Evolutionary conservation across 1,140 invertebrate genomes (phyloP).

Genomic region (Monochamus saltuarius): DNA sequence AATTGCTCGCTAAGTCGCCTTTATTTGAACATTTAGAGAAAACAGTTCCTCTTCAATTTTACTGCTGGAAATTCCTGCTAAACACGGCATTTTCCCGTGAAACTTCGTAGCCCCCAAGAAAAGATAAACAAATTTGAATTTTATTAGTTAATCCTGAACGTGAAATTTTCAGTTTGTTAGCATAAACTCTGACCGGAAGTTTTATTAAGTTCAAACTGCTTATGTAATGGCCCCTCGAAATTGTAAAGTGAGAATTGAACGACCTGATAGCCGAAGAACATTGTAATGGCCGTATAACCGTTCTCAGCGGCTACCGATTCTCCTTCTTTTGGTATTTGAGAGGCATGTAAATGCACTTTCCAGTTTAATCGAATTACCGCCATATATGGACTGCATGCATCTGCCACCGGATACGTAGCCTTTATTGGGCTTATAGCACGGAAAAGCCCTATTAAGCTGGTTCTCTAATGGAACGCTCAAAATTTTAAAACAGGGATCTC

Average conservation of each 20-base stretch:
- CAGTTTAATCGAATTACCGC: slow-evolving; percentile 10
- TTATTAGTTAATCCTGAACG: neutral
- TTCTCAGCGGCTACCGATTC: slow-evolving; percentile 19
- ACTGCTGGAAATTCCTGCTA: neutral
- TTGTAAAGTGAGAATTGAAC: slow-evolving; percentile 28
- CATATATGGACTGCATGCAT: slow-evolving; percentile 11
- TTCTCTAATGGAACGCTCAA: too few species aligned
- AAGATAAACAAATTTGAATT: neutral
- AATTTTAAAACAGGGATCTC: too few species aligned
- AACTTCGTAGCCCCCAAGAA: neutral
- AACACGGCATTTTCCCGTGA: neutral
- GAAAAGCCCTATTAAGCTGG: too few species aligned
- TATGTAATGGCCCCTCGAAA: slow-evolving; percentile 19
- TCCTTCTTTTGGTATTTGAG: slow-evolving; percentile 15
- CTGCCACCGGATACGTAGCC: slow-evolving; percentile 1
- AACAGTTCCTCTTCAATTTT: neutral
- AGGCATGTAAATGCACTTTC: slow-evolving; percentile 14
- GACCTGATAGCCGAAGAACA: slow-evolving; percentile 23
- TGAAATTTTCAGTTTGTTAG: neutral
- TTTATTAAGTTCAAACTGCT: slow-evolving; percentile 22
- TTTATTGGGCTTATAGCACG: neutral
- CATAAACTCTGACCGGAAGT: neutral
- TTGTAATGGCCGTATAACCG: slow-evolving; percentile 27
- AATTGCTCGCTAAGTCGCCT: too few species aligned
- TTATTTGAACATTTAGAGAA: neutral